Percentiles rank a stretch among this genome's conserved stretches.
Evolutionary conservation across 37 sponge, comb jelly and placozoan genomes (phyloP).

Genomic region (Bolinopsis microptera): DNA sequence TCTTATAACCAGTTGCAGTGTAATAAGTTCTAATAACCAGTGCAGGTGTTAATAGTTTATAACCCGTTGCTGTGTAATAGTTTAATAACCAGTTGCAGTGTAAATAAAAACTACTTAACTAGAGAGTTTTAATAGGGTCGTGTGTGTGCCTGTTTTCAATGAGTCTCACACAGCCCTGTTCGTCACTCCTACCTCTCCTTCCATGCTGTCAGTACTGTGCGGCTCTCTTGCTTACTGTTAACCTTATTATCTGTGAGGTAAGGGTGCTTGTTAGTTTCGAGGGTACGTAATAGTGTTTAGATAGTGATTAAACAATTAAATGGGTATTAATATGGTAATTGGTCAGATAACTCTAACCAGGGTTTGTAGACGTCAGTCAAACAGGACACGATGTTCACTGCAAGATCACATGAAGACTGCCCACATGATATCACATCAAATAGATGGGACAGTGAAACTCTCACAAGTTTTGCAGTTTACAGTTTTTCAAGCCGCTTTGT

Average conservation of each 20-base stretch:
- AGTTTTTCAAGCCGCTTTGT: background rate
- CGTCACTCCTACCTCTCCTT: conserved; percentile 33
- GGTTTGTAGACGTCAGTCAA: background rate
- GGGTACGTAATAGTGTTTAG: too few species aligned
- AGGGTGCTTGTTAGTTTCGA: too few species aligned
- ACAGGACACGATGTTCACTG: background rate
- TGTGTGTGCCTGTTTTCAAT: background rate
- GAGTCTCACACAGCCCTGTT: background rate
- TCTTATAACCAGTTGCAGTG: background rate
- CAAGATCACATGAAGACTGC: background rate
- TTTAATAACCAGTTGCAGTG: too few species aligned
- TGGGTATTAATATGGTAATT: too few species aligned
- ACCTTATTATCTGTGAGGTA: too few species aligned
- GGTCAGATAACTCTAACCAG: background rate
- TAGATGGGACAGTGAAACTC: background rate
- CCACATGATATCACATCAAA: background rate
- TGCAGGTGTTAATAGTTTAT: too few species aligned
- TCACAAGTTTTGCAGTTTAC: background rate
- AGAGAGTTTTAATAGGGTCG: background rate
- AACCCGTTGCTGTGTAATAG: too few species aligned
- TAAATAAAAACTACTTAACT: too few species aligned
- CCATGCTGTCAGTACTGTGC: conserved; percentile 9
- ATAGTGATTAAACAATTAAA: too few species aligned
- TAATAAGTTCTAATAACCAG: too few species aligned
- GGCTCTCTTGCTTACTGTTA: background rate